A percentile compares a stretch with the other conserved stretches of the same genome.
Evolutionary conservation across 1,140 invertebrate genomes (phyloP).

Genomic region (Oedothorax gibbosus): DNA sequence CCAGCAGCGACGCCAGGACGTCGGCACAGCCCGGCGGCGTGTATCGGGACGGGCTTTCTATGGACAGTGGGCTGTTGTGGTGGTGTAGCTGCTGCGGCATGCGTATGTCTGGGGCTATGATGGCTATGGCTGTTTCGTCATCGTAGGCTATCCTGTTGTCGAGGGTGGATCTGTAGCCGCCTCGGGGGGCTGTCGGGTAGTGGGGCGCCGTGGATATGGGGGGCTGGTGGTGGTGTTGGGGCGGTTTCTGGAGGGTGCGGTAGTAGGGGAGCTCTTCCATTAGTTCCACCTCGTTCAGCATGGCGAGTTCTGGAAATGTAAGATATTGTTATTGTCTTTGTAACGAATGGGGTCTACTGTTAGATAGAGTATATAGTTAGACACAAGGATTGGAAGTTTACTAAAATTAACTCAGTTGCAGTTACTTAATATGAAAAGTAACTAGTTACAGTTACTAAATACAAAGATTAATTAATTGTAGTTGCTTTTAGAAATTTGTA

Average conservation of each 20-base stretch:
- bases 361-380: too few species aligned
- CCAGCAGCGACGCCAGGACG: constrained; percentile 57
- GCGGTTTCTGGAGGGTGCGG: constrained; percentile 27
- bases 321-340: not conserved
- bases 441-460: too few species aligned
- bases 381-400: too few species aligned
- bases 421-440: too few species aligned
- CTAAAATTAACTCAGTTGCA: too few species aligned
- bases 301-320: constrained; percentile 27
- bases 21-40: constrained; percentile 2
- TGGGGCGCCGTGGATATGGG: constrained; percentile 16
- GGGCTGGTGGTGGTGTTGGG: constrained; percentile 35
- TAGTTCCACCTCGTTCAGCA: constrained; percentile 57
- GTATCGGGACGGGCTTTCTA: not conserved
- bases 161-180: not conserved
- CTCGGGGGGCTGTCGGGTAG: constrained; percentile 4
- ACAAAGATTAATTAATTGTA: too few species aligned
- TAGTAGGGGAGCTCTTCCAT: constrained; percentile 54
- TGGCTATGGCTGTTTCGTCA: constrained; percentile 56
- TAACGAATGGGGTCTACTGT: too few species aligned
- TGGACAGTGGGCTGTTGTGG: constrained; percentile 25
- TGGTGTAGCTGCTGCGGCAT: constrained; percentile 1
- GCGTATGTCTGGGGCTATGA: constrained; percentile 55
- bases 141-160: not conserved
- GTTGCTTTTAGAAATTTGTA: too few species aligned